Base-by-base conservation (phyloP, 1,140 invertebrate genomes). In the Pogonognathellus flavescens region DNA sequence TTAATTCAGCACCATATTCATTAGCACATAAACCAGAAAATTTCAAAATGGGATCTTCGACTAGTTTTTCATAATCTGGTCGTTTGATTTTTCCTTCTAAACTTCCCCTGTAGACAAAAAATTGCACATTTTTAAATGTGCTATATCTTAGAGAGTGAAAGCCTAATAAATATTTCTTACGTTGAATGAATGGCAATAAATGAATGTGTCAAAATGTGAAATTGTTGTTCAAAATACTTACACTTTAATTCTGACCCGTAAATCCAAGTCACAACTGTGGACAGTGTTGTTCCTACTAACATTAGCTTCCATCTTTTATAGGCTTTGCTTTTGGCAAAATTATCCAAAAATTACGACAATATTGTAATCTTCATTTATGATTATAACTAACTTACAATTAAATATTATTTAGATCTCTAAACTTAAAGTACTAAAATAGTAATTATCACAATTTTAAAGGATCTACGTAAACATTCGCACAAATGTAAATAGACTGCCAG, bases 211-310 rank as follows among this genome's bases (percentile, higher is more conserved):
- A 41, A 80, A 16, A 20, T 18, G 5, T 84, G 5, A n/a, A 86
- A 70, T 55, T 11, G 9, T n/a, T n/a, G n/a, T n/a, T n/a, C n/a
- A n/a, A n/a, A n/a, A n/a, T 89, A 92, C 94, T 94, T 93, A 97
- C 96, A 98, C 96, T 94, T 99, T 98, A 89, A 98, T 96, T 92
- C 96, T 94, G 83, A 98, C 93, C 91, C 94, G 95, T 83, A 94
- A 93, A 87, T 97, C 94, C 84, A 98, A 91, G 52, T 96, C 96
- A 84, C 96, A 98, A 92, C 97, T 98, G 90, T 98, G 97, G 31
- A 98, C 95, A 91, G 92, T 93, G 82, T 90, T 90, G 20, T 59
- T 52, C 16, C 66, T 20, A 66, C 81, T 86, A 0, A 82, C 20
- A n/a, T 57, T 85, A 16, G 57, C n/a, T 52, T 85, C 84, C 84